A percentile compares a stretch with the other conserved stretches of the same genome.
These are phyloP conservation scores for Heliothis virescens DNA, from an alignment of 1,140 invertebrate genomes.

Conservation along the genomic window DNA sequence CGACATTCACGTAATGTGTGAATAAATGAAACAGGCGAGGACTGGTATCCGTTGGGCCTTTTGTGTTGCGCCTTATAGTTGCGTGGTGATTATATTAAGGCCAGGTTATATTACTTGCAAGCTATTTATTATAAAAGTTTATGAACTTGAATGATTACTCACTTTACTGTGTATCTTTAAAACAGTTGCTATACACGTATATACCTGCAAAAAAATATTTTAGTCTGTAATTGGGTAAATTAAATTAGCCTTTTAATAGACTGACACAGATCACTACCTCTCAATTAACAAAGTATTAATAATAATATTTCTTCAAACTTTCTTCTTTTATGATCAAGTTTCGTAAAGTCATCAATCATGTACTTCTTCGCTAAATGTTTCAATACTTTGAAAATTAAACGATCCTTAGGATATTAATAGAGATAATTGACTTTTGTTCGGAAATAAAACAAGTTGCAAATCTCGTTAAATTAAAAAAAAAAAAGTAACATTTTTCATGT, in stretches of 20 bases:
- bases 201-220: no score
- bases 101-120: not conserved
- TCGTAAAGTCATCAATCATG: constrained; percentile 20
- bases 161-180: no score
- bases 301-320: not conserved
- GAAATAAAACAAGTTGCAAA: no score
- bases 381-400: constrained; percentile 1
- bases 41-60: not conserved
- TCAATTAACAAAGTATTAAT: constrained; percentile 9
- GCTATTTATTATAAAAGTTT: not conserved
- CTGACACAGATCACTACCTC: no score
- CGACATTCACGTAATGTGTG: not conserved
- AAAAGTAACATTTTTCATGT: no score
- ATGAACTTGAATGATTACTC: not conserved
- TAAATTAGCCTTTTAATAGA: no score
- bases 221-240: no score
- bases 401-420: no score
- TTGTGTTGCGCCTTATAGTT: not conserved
- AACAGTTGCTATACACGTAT: no score
- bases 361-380: not conserved
- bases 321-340: not conserved
- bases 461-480: no score
- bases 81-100: not conserved
- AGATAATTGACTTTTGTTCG: no score
- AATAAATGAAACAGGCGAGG: not conserved